Conservation (phyloP, 2,797 vertebrate species). For the Sebastiscus albofasciatus region DNA sequence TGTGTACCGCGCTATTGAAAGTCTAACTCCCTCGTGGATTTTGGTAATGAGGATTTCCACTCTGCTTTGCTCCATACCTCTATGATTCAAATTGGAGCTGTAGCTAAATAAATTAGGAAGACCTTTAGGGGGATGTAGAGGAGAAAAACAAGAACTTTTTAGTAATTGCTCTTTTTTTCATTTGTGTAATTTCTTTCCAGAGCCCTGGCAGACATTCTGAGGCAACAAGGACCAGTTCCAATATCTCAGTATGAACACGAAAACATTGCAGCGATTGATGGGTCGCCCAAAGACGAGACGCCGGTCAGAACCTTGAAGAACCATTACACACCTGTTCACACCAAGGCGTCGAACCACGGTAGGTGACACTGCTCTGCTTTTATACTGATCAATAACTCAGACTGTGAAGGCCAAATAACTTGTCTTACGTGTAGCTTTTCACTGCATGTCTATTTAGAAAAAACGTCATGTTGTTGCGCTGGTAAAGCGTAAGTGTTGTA, state of each 20-base stretch:
- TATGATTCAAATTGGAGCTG: slow-evolving; percentile 39
- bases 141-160: background rate
- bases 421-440: background rate
- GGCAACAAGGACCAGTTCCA: slow-evolving; percentile 93
- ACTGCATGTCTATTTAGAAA: background rate
- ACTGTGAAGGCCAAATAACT: background rate
- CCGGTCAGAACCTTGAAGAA: slow-evolving; percentile 92
- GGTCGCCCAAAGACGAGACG: slow-evolving; percentile 94
- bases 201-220: slow-evolving; percentile 96
- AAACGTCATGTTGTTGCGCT: background rate
- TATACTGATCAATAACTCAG: background rate
- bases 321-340: slow-evolving; percentile 94
- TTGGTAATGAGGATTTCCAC: slow-evolving; percentile 54
- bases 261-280: slow-evolving; percentile 89
- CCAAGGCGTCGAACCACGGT: slow-evolving; percentile 90
- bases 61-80: slow-evolving; percentile 11
- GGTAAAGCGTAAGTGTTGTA: background rate
- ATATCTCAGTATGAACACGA: slow-evolving; percentile 95
- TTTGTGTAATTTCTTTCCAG: slow-evolving; percentile 72
- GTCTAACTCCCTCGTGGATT: slow-evolving; percentile 29
- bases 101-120: slow-evolving; percentile 43
- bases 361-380: slow-evolving; percentile 16
- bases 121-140: slow-evolving; percentile 15
- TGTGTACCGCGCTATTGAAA: slow-evolving; percentile 28
- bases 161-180: slow-evolving; percentile 6